These are phyloP conservation scores for Philopedon plagiatum DNA, from an alignment of 2,888 invertebrate species.

Conservation along the genomic window DNA sequence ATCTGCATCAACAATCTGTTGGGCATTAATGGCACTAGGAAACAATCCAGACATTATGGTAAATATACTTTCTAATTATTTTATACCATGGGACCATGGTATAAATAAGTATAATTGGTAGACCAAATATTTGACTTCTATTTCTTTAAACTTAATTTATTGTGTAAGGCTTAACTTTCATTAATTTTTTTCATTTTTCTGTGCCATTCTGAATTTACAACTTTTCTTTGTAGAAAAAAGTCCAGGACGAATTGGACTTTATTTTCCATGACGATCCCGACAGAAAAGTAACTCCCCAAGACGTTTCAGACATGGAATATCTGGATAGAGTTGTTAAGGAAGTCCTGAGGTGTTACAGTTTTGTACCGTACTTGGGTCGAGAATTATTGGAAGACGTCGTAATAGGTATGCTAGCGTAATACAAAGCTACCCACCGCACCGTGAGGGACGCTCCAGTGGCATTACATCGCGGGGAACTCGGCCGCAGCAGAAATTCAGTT, in stretches of 20 bases:
- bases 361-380: conserved; percentile 62
- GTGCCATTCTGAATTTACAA: no score
- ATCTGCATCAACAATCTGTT: conserved; percentile 64
- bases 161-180: no score
- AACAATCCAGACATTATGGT: conserved; percentile 65
- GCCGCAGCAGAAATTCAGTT: no score
- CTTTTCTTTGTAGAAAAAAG: conserved; percentile 59
- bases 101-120: no score
- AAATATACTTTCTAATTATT: conserved; percentile 30
- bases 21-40: conserved; percentile 64
- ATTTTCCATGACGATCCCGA: conserved; percentile 61
- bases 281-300: conserved; percentile 60
- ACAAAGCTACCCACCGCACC: no score
- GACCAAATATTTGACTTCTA: no score
- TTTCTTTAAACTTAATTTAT: no score
- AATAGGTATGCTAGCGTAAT: conserved; percentile 63
- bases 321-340: conserved; percentile 65
- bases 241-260: conserved; percentile 61
- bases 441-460: no score
- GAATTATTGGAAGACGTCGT: conserved; percentile 58
- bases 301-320: conserved; percentile 64
- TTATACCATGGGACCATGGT: no score
- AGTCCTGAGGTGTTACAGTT: conserved; percentile 61
- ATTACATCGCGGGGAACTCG: no score
- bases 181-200: no score